Percentiles rank a stretch among this genome's conserved stretches.
Conservation (phyloP, 2,888 invertebrate species). For the Pheosia gnoma region DNA sequence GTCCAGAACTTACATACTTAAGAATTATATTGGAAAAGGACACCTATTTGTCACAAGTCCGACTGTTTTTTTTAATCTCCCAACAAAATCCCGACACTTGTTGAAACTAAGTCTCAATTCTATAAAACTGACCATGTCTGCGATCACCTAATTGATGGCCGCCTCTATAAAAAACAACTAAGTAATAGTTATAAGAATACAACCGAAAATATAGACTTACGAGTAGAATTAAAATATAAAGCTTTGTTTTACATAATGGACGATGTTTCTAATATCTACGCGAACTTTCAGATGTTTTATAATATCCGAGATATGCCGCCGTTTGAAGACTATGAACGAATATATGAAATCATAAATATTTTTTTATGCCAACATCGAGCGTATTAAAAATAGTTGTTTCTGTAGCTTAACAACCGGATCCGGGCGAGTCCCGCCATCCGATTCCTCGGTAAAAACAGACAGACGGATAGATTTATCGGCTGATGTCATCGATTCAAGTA, state of each 20-base stretch:
- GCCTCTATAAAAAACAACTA: slow-evolving; percentile 29
- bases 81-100: slow-evolving; percentile 56
- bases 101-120: slow-evolving; percentile 45
- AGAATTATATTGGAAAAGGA: slow-evolving; percentile 6
- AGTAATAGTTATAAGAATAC: slow-evolving; percentile 20
- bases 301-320: slow-evolving; percentile 16
- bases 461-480: slow-evolving; percentile 68
- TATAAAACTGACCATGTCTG: slow-evolving; percentile 46
- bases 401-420: slow-evolving; percentile 76
- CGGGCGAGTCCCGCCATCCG: slow-evolving; percentile 67
- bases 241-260: neutral
- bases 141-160: slow-evolving; percentile 35
- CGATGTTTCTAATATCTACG: neutral
- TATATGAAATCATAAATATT: slow-evolving; percentile 51
- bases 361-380: slow-evolving; percentile 59
- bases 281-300: slow-evolving; percentile 19
- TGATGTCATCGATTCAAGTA: slow-evolving; percentile 74
- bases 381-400: slow-evolving; percentile 78
- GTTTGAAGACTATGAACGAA: slow-evolving; percentile 21
- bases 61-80: slow-evolving; percentile 36
- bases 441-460: slow-evolving; percentile 50
- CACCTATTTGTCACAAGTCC: slow-evolving; percentile 35
- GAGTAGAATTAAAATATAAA: neutral
- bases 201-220: neutral
- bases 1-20: neutral